Evolutionary conservation across 1,140 invertebrate genomes (phyloP).

Genomic region (Apis florea): DNA sequence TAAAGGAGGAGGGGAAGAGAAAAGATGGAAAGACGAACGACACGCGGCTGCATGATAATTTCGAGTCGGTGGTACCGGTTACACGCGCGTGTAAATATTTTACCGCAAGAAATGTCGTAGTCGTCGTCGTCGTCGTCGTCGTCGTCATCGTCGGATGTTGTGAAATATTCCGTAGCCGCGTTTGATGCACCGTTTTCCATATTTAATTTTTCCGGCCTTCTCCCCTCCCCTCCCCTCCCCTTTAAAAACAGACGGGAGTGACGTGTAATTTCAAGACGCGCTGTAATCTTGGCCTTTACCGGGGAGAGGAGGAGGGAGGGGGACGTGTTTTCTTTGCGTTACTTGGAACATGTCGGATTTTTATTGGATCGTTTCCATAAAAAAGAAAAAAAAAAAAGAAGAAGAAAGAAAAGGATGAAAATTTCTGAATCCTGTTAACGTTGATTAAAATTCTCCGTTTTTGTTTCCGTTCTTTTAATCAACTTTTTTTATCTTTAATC

Average conservation of each 20-base stretch:
- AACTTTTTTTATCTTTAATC: too few relatives aligned
- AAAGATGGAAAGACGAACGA: conserved; percentile 17
- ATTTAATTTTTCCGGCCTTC: conserved; percentile 13
- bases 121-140: conserved; percentile 20
- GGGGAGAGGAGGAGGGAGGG: too few relatives aligned
- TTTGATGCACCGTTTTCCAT: conserved; percentile 29
- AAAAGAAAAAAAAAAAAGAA: too few relatives aligned
- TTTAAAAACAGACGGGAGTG: neutral
- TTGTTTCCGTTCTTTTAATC: too few relatives aligned
- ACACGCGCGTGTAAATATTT: conserved; percentile 37
- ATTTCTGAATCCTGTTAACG: too few relatives aligned
- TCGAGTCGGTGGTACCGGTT: conserved; percentile 18
- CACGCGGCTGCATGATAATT: conserved; percentile 39
- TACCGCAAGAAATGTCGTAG: neutral
- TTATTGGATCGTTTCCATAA: too few relatives aligned
- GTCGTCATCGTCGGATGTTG: conserved; percentile 34
- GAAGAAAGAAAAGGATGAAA: too few relatives aligned
- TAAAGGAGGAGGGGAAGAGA: neutral
- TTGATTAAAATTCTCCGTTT: too few relatives aligned
- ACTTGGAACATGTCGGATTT: too few relatives aligned
- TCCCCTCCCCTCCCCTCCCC: too few relatives aligned
- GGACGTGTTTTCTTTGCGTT: too few relatives aligned
- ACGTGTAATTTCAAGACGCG: neutral
- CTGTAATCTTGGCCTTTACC: neutral
- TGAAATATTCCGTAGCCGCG: conserved; percentile 37